These are phyloP conservation scores for Paracyprichromis sp. DNA, from an alignment of 2,113 vertebrate genomes.

Conservation along the genomic window DNA sequence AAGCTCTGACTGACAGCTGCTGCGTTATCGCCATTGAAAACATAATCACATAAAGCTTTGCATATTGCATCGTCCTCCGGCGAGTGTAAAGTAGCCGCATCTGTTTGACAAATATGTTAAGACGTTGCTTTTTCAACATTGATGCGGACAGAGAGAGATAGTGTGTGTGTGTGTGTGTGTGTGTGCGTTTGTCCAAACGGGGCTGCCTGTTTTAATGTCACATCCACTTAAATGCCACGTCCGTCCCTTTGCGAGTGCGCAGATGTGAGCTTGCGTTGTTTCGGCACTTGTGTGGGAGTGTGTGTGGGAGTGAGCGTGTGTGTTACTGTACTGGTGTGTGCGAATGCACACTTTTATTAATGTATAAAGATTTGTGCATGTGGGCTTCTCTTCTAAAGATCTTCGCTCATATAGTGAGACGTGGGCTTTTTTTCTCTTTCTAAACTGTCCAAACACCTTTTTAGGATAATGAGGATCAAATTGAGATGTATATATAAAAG, in stretches of 20 bases:
- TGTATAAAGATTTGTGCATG: not conserved
- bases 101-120: constrained; percentile 58
- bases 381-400: not conserved
- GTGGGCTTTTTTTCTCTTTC: not conserved
- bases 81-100: constrained; percentile 35
- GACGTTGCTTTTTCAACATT: constrained; percentile 43
- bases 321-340: not conserved
- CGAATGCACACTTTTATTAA: not conserved
- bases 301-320: not conserved
- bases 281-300: not conserved
- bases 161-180: not conserved
- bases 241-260: not conserved
- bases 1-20: constrained; percentile 41
- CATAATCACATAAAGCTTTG: constrained; percentile 15
- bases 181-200: not conserved
- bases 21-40: constrained; percentile 17
- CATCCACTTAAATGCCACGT: constrained; percentile 24
- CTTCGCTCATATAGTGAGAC: not conserved
- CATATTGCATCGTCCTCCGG: constrained; percentile 7
- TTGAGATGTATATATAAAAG: not conserved
- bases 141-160: not conserved
- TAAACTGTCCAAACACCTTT: not conserved
- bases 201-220: constrained; percentile 34
- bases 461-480: not conserved
- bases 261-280: not conserved